These are phyloP conservation scores for Passerina amoena DNA, from an alignment of 2,113 vertebrate genomes.

Conservation along the genomic window DNA sequence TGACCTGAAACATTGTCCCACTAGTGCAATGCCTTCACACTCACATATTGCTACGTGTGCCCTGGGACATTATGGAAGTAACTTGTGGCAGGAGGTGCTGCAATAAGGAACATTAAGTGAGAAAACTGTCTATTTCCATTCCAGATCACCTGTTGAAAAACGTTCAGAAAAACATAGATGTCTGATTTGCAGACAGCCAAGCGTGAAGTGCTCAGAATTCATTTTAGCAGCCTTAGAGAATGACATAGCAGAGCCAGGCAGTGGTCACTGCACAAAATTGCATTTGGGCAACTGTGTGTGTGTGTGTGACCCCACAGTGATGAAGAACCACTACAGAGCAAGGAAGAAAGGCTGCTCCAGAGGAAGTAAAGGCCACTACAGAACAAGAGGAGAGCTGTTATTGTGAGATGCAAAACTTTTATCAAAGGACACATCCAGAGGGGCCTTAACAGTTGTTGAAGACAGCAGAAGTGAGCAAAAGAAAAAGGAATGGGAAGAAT, in stretches of 20 bases:
- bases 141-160: not conserved
- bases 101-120: not conserved
- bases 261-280: not conserved
- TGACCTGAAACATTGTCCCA: not conserved
- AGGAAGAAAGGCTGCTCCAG: not conserved
- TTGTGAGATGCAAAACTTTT: not conserved
- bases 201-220: not conserved
- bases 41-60: rapidly evolving
- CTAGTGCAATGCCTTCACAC: not conserved
- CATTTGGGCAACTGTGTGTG: not conserved
- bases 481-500: not conserved
- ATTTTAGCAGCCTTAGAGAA: not conserved
- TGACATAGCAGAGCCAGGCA: not conserved
- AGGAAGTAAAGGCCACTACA: not conserved
- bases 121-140: not conserved
- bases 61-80: not conserved
- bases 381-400: not conserved
- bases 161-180: not conserved
- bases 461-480: not conserved
- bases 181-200: not conserved
- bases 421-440: not conserved
- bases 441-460: not conserved
- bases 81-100: not conserved
- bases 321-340: not conserved
- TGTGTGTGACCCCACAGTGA: too few relatives aligned